phyloP scores from a whole-genome alignment of 2,797 vertebrate genomes.

The Acipenser oxyrinchus region DNA sequence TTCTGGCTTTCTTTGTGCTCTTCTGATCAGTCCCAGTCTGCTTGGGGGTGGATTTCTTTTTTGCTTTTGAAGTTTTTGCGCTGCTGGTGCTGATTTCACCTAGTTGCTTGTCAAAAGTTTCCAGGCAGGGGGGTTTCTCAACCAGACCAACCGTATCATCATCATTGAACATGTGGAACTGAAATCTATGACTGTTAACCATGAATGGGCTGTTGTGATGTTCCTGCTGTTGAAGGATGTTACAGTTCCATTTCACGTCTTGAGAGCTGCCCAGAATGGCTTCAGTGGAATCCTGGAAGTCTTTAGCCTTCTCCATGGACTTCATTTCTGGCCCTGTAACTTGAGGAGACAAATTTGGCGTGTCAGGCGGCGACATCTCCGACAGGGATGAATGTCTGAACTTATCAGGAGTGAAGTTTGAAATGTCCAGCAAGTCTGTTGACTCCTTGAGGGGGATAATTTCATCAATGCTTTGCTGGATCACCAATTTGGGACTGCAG shows the following conservation, averaged over 20 bases:
- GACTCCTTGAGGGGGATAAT: constrained; percentile 93
- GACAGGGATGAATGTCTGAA: constrained; percentile 95
- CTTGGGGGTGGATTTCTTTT: constrained; percentile 83
- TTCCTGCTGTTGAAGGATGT: constrained; percentile 72
- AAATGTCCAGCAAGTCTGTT: constrained; percentile 95
- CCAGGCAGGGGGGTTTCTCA: constrained; percentile 69
- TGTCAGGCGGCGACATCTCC: constrained; percentile 93
- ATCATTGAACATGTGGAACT: constrained; percentile 87
- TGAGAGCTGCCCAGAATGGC: constrained; percentile 64
- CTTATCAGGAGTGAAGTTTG: constrained; percentile 98
- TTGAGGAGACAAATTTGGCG: constrained; percentile 92
- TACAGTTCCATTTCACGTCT: constrained; percentile 88
- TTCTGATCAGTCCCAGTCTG: constrained; percentile 71
- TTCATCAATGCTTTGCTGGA: constrained; percentile 95
- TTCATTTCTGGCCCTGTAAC: constrained; percentile 81
- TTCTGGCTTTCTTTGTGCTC: constrained; percentile 77
- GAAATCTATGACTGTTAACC: constrained; percentile 83
- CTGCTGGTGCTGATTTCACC: constrained; percentile 59
- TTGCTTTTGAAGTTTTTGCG: constrained; percentile 82
- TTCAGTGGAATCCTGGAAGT: constrained; percentile 76
- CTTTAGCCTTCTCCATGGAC: constrained; percentile 69
- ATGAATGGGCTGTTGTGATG: constrained; percentile 70
- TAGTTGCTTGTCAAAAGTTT: constrained; percentile 75
- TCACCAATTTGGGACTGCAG: constrained; percentile 96
- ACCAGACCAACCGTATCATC: constrained; percentile 75